Percentiles rank a stretch among this genome's conserved stretches.
phyloP scores from a whole-genome alignment of 1,140 invertebrate genomes.

The Lasaia peninsularis region DNA sequence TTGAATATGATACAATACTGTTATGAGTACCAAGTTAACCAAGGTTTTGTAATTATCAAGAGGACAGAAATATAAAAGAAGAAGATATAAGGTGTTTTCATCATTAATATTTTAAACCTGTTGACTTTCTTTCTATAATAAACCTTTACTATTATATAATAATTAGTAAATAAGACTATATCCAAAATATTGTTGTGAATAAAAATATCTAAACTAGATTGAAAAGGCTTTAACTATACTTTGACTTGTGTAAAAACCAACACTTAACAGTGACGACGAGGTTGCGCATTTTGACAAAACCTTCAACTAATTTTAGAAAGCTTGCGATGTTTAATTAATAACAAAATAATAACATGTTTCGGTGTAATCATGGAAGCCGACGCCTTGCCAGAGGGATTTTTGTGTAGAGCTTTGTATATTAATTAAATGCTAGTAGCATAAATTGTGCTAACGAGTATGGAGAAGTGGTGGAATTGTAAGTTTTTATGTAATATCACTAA shows the following conservation, averaged over 20 bases:
- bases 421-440: slow-evolving; percentile 25
- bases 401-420: slow-evolving; percentile 30
- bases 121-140: too few relatives aligned
- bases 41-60: too few relatives aligned
- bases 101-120: too few relatives aligned
- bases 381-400: slow-evolving; percentile 23
- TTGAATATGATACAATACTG: too few relatives aligned
- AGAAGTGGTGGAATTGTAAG: slow-evolving; percentile 17
- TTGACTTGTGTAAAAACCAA: background rate
- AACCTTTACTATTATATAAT: too few relatives aligned
- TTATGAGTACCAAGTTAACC: too few relatives aligned
- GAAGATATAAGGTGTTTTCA: too few relatives aligned
- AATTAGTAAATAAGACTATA: too few relatives aligned
- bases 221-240: slow-evolving; percentile 8
- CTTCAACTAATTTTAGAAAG: slow-evolving; percentile 16
- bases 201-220: background rate
- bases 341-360: slow-evolving; percentile 4
- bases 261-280: background rate
- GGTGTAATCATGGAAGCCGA: background rate
- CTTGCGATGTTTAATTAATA: slow-evolving; percentile 20
- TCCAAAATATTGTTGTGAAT: too few relatives aligned
- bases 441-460: slow-evolving; percentile 39
- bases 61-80: too few relatives aligned
- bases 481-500: slow-evolving; percentile 25
- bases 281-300: background rate